Base-by-base conservation (phyloP, 2,113 vertebrate genomes). In the Sterrhoptilus dennistouni region DNA sequence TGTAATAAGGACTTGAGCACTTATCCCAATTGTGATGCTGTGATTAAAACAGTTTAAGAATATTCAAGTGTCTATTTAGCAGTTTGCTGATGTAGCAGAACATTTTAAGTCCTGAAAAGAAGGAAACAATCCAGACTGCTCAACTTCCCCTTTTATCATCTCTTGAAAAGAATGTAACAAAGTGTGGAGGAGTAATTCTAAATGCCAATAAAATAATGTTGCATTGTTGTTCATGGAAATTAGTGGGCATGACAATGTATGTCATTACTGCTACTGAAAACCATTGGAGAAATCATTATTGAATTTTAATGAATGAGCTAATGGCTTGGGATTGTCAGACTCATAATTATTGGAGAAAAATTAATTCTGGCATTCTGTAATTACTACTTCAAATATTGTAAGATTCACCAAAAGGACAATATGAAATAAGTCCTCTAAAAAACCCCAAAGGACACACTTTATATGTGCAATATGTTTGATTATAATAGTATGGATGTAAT, bases 301-400 rank as follows among this genome's bases (percentile, higher is more conserved):
- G 94, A 90, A 97, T 97, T 97, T 97, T 98, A 98, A 98, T 98
- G 96, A 98, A 96, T 96, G 71, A 98, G 77, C 90, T 97, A 97
- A 98, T 96, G 97, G 94, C 90, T 95, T 96, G 81, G 63, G 87
- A 97, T 96, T 97, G 95, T 97, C 97, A 98, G 88, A 97, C 69
- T 89, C 91, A 94, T 96, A 97, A 97, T 97, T 96, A 97, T 83
- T 85, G 87, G 74, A 97, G 91, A 97, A 97, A 98, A 97, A 98
- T 95, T 97, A 97, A 97, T 96, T 97, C 96, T 97, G 96, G 66
- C 96, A 95, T 97, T 97, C 91, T 80, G 61, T 97, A 97, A 98
- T 98, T 97, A 97, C 80, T 95, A 75, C 63, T 95, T 97, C 68
- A 97, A 97, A 97, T 97, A 94, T 71, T 87, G 7, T 72, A 97